A percentile compares a stretch with the other conserved stretches of the same genome.
These are phyloP conservation scores for Cephalopterus ornatus DNA, from an alignment of 2,113 vertebrate species.

Conservation along the genomic window DNA sequence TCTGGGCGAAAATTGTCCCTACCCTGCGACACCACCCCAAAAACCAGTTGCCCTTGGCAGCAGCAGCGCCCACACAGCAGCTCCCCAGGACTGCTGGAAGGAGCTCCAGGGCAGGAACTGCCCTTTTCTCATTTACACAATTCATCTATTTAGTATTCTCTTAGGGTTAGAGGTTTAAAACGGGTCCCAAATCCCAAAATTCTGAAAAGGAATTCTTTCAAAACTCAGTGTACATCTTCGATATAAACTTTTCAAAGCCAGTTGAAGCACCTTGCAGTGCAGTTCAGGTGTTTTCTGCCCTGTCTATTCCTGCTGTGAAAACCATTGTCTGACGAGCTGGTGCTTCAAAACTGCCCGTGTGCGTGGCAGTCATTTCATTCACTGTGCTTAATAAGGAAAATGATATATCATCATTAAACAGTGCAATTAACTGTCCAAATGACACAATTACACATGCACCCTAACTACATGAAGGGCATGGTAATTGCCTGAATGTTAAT, in stretches of 20 bases:
- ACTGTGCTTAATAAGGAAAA: constrained; percentile 2
- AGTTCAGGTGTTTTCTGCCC: not conserved
- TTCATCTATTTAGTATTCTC: rapidly evolving
- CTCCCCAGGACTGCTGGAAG: not conserved
- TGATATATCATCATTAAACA: not conserved
- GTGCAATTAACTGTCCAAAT: constrained; percentile 28
- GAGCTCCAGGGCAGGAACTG: not conserved
- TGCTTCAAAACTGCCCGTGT: not conserved
- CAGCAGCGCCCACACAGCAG: rapidly evolving
- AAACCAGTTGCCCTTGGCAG: not conserved
- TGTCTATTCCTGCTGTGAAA: not conserved
- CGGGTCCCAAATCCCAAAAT: not conserved
- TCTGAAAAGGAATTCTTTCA: not conserved
- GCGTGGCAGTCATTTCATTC: not conserved
- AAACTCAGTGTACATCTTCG: not conserved
- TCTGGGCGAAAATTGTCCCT: too few species aligned
- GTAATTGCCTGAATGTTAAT: not conserved
- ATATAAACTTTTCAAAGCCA: not conserved
- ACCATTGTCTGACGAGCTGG: not conserved
- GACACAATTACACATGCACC: not conserved
- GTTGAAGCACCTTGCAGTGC: not conserved
- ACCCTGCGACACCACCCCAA: not conserved
- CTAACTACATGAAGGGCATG: not conserved
- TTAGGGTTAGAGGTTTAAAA: not conserved
- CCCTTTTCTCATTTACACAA: rapidly evolving